Evolutionary conservation across 1,140 invertebrate species (phyloP), one percentile per base, ranked within the genome.

Genomic region (Tetramorium parvispinum): DNA sequence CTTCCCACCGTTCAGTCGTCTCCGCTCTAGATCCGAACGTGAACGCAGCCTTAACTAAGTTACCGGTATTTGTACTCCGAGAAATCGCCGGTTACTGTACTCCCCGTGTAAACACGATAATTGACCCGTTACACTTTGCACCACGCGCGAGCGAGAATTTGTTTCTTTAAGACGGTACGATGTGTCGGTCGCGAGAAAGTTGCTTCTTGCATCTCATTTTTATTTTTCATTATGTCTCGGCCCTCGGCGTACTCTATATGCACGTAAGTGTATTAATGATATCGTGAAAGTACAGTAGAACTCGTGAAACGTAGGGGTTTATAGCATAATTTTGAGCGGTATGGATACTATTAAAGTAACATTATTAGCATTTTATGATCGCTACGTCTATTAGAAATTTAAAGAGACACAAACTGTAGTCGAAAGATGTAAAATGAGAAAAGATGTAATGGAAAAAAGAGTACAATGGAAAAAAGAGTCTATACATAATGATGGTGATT

Each of bases 81-180:
- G 88, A 77, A 88, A 91, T 91, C 88, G 82, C 82, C 68, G 66
- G 88, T 77, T 78, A 53, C 79, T 49, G 61, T 75, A 63, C 65
- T 66, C 68, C 55, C 76, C 89, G 68, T 90, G 89, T 90, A 86
- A 90, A 91, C 89, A 86, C 82, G 86, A 90, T 90, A 91, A 91
- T 90, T 91, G 77, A 79, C 71, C 86, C 81, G 88, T 90, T 88
- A 90, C 88, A 85, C 55, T 59, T 43, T 57, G 88, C 57, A 78
- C 63, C 77, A 85, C 70, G 73, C 70, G 27, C 49, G 7, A 21
- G 49, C 59, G 59, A 43, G 73, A 59, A 73, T 76, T 75, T 59
- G 32, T 89, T 90, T 88, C 81, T 78, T 66, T 46, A 46, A 43
- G 79, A 40, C 61, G 51, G 53, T 53, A 51, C 21, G 11, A 11